Base-by-base conservation (phyloP, 2,113 vertebrate species). In the Thalassarche chlororhynchos region DNA sequence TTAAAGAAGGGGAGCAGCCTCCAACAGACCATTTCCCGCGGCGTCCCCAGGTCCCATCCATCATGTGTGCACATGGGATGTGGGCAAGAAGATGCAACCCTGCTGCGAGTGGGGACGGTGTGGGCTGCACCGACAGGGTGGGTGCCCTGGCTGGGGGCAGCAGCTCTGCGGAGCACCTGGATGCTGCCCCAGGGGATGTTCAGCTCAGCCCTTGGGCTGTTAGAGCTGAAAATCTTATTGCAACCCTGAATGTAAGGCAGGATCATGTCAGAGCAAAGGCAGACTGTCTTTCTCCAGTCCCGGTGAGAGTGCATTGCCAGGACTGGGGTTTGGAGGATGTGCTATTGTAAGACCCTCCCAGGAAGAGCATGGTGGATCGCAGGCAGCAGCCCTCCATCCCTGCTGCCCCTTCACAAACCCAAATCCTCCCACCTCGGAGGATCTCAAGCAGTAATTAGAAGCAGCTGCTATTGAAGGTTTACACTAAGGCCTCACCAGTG, bases 101-200 rank as follows among this genome's bases (percentile, higher is more conserved):
- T 72, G 32, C 52, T 42, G 52, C 0, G 0, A 26, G 20, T 6
- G 31, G 28, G 47, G 7, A 55, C 2, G 5, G 17, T 3, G 5
- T 32, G 68, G 52, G 62, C 47, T 88, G 44, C 23, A n/a, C 19
- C 1, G 2, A n/a, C 15, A 36, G 3, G 10, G 34, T 0, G 0
- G 15, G 66, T 0, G 1, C 4, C 31, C 85, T 82, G 42, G 10
- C 0, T 2, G 0, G n/a, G 16, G 29, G 10, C 38, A 88, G 79
- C n/a, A 75, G 52, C 38, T 69, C 66, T 71, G 38, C 32, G 42
- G 38, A 26, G 20, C 5, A 8, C 7, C 47, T 40, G 17, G 29
- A 14, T 47, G 32, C 38, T 88, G 55, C 21, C 31, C 55, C 8
- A 4, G 16, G 57, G 81, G 21, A 31, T 52, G n/a, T 29, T 51